Evolutionary conservation across 2,113 vertebrate genomes (phyloP), one percentile per base, ranked within the genome.

Genomic region (Panthera tigris): DNA sequence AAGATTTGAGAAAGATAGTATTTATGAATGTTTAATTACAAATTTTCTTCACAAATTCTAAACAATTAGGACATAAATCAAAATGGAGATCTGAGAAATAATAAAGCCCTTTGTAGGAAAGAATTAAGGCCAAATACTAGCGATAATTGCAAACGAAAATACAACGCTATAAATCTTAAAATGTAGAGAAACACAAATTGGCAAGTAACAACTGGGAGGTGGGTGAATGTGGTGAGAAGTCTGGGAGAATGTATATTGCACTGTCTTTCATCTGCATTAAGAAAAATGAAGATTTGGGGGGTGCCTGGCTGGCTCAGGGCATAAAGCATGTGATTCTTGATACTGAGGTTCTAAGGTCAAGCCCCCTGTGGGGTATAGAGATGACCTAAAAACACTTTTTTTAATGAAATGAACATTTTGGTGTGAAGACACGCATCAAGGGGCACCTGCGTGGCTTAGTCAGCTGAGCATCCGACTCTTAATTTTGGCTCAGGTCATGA

Each of bases 1-100:
- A 94, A 76, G 5, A 78, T 78, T 89, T 14, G 61, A 19, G 11
- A 13, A 78, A 94, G 50, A 79, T 13, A 66, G 25, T 52, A 94
- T 65, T 87, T 78, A 45, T 63, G 18, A 86, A 52, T 36, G 39
- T 81, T 89, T 92, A 33, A 57, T 82, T 19, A 84, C 71, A 33
- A 63, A 68, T 66, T 79, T 13, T 69, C 71, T 41, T 66, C 8
- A 76, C 4, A 92, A 80, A 85, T 85, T 69, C 41, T 81, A 57
- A 91, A 55, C 12, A 82, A 94, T 84, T 84, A 89, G 85, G 25
- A 80, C 4, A 12, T 84, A 84, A 87, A 93, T 88, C 12, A 94
- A 96, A 91, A 50, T 74, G 27, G 83, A 88, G 33, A 71, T 2
- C 12, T 79, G 18, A 92, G 31, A 71, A 96, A 74, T n/a, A 88